Conservation (phyloP, 2,888 invertebrate genomes). For the Himalopsyche japonica region DNA sequence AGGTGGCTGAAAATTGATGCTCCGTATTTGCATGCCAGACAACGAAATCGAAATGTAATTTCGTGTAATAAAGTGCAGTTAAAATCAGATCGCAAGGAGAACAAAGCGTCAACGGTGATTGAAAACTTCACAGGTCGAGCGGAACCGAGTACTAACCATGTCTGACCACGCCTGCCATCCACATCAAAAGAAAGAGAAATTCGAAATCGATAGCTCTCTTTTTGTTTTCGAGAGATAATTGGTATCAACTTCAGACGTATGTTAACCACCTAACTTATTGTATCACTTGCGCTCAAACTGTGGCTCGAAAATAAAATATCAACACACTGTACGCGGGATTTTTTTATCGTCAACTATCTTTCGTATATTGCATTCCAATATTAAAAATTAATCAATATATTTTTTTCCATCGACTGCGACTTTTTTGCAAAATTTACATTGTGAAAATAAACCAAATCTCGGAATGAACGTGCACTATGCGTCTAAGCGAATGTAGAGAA, state of each 20-base stretch:
- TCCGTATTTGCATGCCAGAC: too few species aligned
- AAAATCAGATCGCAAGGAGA: background rate
- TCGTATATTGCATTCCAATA: too few species aligned
- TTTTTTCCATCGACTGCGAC: too few species aligned
- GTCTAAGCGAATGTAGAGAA: too few species aligned
- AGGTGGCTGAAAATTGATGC: too few species aligned
- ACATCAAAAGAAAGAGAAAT: background rate
- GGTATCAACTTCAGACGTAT: background rate
- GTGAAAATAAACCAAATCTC: too few species aligned
- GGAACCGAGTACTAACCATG: too few species aligned
- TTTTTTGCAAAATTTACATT: too few species aligned
- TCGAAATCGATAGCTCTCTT: conserved; percentile 1
- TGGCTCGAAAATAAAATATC: background rate
- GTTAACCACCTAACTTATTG: background rate
- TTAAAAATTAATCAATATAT: too few species aligned
- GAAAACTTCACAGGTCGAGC: background rate
- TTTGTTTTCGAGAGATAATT: background rate
- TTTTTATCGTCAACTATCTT: too few species aligned
- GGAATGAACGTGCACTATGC: too few species aligned
- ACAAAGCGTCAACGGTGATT: background rate
- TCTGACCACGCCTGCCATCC: background rate
- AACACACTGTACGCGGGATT: background rate
- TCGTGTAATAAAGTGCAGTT: background rate
- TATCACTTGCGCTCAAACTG: background rate
- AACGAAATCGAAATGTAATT: too few species aligned